Evolutionary conservation across 2,113 vertebrate genomes (phyloP).

Genomic region (Solea senegalensis): DNA sequence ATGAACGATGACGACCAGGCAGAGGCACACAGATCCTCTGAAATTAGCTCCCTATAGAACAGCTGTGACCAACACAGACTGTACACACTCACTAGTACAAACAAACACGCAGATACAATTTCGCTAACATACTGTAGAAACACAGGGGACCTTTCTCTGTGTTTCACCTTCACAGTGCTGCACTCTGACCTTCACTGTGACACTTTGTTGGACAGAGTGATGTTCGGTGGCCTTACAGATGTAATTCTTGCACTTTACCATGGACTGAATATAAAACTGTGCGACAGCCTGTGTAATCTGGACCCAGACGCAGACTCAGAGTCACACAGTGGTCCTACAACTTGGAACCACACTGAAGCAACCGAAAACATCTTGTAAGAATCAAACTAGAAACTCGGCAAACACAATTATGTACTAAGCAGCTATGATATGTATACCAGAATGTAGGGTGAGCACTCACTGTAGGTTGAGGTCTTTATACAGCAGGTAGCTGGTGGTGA

Average conservation of each 20-base stretch:
- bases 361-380: no score
- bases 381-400: no score
- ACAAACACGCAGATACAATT: slow-evolving; percentile 5
- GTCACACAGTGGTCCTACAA: no score
- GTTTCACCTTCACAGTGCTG: slow-evolving; percentile 4
- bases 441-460: no score
- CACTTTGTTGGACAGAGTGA: slow-evolving; percentile 5
- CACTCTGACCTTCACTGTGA: slow-evolving; percentile 12
- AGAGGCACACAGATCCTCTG: slow-evolving; percentile 27
- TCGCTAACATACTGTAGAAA: slow-evolving; percentile 1
- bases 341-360: no score
- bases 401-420: no score
- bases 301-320: no score
- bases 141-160: neutral
- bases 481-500: no score
- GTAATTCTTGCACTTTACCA: neutral
- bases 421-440: no score
- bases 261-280: no score
- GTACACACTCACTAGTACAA: slow-evolving; percentile 10
- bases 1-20: slow-evolving; percentile 49
- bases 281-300: no score
- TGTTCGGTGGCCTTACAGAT: neutral
- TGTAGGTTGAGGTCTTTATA: no score
- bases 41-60: slow-evolving; percentile 60
- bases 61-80: slow-evolving; percentile 10